A percentile compares a stretch with the other conserved stretches of the same genome.
Evolutionary conservation across 2,113 vertebrate species (phyloP).

Genomic region (Anseranas semipalmata): DNA sequence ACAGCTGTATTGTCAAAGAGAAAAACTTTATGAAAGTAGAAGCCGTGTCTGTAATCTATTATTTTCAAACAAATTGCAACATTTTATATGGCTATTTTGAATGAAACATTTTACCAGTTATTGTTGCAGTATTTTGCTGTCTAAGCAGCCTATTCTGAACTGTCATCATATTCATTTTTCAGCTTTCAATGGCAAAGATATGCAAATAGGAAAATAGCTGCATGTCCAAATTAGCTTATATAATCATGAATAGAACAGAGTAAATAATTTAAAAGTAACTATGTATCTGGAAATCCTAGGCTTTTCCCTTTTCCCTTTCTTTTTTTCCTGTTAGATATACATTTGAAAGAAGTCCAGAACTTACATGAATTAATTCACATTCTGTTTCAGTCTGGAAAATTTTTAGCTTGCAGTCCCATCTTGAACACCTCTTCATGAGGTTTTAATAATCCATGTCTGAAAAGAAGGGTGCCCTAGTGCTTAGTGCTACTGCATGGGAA

Average conservation of each 20-base stretch:
- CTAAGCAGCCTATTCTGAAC: neutral
- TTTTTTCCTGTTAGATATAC: neutral
- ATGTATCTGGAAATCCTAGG: neutral
- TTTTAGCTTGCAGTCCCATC: neutral
- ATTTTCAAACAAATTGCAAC: neutral
- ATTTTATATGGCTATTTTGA: neutral
- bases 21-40: neutral
- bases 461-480: neutral
- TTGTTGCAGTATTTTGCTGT: neutral
- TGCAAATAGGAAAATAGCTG: neutral
- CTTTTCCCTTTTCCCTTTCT: neutral
- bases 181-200: slow-evolving; percentile 2
- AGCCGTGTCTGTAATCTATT: neutral
- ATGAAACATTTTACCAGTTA: neutral
- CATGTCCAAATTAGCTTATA: slow-evolving; percentile 17
- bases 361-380: neutral
- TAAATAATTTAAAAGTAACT: neutral
- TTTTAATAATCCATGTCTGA: neutral
- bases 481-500: neutral
- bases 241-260: neutral
- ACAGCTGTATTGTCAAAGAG: neutral
- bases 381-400: neutral
- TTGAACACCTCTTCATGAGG: neutral
- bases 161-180: slow-evolving; percentile 24
- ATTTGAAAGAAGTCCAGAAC: neutral